Percentiles rank a stretch among this genome's conserved stretches.
phyloP scores from a whole-genome alignment of 2,888 invertebrate genomes.

The Eledona agricola region DNA sequence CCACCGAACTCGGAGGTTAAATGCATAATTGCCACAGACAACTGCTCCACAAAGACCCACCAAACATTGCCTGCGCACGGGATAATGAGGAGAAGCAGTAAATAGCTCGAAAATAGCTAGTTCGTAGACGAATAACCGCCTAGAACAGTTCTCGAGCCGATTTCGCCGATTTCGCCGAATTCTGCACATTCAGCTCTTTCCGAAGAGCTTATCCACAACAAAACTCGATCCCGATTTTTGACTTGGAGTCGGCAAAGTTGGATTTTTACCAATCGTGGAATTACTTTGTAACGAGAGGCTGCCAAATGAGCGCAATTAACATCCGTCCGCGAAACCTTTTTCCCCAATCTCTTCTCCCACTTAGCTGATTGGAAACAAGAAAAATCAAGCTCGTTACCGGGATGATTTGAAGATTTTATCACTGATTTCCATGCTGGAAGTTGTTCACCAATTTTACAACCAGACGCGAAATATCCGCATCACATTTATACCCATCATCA shows the following conservation, averaged over 20 bases:
- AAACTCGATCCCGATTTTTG: no score
- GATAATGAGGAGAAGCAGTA: slow-evolving; percentile 32
- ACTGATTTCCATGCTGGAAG: slow-evolving; percentile 41
- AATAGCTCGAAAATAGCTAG: no score
- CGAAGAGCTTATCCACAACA: no score
- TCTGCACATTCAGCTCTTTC: no score
- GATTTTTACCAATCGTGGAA: slow-evolving; percentile 29
- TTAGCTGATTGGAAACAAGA: slow-evolving; percentile 52
- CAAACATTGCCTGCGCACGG: slow-evolving; percentile 17
- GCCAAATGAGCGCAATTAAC: slow-evolving; percentile 33
- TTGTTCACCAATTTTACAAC: slow-evolving; percentile 3
- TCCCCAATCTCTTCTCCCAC: slow-evolving; percentile 30
- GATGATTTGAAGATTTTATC: no score
- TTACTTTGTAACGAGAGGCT: slow-evolving; percentile 32
- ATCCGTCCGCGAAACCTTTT: slow-evolving; percentile 24
- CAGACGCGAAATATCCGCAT: no score
- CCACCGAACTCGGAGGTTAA: slow-evolving; percentile 37
- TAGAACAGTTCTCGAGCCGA: no score
- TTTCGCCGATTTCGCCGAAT: no score
- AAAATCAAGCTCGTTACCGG: slow-evolving; percentile 51
- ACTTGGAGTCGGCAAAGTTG: no score
- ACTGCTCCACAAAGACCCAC: slow-evolving; percentile 31
- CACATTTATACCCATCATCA: no score
- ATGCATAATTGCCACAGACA: slow-evolving; percentile 40
- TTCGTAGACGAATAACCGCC: no score